Conservation (phyloP, 1,140 invertebrate genomes). For the Coenobita brevimanus region DNA sequence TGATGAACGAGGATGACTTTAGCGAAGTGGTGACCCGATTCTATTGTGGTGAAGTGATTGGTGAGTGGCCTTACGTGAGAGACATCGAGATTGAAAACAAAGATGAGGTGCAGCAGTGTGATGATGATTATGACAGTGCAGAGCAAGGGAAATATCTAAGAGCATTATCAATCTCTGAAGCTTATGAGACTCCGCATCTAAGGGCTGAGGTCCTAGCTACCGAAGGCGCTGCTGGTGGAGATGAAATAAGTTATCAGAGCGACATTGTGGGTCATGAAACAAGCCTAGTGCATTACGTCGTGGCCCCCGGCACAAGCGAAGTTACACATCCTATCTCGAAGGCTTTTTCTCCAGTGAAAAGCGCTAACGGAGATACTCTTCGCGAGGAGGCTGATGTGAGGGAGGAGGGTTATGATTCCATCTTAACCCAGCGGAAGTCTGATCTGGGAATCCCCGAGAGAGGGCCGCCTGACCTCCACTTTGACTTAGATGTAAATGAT, state of each 20-base stretch:
- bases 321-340: slow-evolving; percentile 30
- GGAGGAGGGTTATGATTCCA: not conserved
- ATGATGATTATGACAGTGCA: not conserved
- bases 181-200: slow-evolving; percentile 29
- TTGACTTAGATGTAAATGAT: too few species aligned
- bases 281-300: not conserved
- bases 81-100: not conserved
- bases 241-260: slow-evolving; percentile 21
- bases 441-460: too few species aligned
- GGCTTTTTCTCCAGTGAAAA: slow-evolving; percentile 38
- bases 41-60: not conserved
- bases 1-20: not conserved
- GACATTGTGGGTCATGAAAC: not conserved
- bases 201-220: not conserved
- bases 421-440: too few species aligned
- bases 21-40: not conserved
- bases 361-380: slow-evolving; percentile 31
- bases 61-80: not conserved
- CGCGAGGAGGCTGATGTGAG: not conserved
- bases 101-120: not conserved
- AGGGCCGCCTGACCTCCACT: too few species aligned
- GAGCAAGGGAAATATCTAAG: not conserved
- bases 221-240: slow-evolving; percentile 18
- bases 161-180: slow-evolving; percentile 8
- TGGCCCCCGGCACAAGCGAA: not conserved